These are phyloP conservation scores for Agrypnus murinus DNA, from an alignment of 2,888 invertebrate species.

Conservation along the genomic window DNA sequence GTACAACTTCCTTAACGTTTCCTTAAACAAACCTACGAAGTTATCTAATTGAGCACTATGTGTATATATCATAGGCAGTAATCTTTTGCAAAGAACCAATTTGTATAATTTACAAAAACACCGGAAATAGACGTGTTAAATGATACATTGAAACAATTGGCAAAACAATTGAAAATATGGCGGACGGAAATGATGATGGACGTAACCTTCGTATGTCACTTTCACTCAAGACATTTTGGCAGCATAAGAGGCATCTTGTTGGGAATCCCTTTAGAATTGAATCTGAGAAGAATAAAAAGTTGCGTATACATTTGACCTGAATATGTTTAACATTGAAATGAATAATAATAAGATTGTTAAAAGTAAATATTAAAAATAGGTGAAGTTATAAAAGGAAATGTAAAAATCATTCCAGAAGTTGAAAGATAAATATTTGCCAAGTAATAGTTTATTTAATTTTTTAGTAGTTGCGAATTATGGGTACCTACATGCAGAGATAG, in stretches of 20 bases:
- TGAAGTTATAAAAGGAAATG: no score
- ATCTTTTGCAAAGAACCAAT: conserved; percentile 32
- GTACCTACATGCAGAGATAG: conserved; percentile 1
- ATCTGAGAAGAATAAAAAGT: conserved; percentile 7
- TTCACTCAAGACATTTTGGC: conserved; percentile 57
- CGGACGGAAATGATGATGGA: conserved; percentile 58
- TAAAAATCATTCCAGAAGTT: no score
- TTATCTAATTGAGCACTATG: conserved; percentile 20
- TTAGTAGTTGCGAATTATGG: not conserved
- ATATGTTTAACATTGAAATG: not conserved
- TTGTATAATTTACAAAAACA: conserved; percentile 38
- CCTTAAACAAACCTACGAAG: conserved; percentile 34
- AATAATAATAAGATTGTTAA: not conserved
- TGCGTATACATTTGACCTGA: conserved; percentile 17
- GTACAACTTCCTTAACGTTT: conserved; percentile 40
- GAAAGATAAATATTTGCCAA: no score
- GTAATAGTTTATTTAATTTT: not conserved
- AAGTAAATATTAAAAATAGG: not conserved
- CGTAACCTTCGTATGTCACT: conserved; percentile 58
- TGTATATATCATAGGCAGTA: conserved; percentile 6
- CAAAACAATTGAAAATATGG: no score
- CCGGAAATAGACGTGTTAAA: conserved; percentile 48
- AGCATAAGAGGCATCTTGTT: not conserved
- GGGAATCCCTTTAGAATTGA: not conserved
- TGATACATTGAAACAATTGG: conserved; percentile 50